These are phyloP conservation scores for Ophraella communa DNA, from an alignment of 2,888 invertebrate genomes.

Conservation along the genomic window DNA sequence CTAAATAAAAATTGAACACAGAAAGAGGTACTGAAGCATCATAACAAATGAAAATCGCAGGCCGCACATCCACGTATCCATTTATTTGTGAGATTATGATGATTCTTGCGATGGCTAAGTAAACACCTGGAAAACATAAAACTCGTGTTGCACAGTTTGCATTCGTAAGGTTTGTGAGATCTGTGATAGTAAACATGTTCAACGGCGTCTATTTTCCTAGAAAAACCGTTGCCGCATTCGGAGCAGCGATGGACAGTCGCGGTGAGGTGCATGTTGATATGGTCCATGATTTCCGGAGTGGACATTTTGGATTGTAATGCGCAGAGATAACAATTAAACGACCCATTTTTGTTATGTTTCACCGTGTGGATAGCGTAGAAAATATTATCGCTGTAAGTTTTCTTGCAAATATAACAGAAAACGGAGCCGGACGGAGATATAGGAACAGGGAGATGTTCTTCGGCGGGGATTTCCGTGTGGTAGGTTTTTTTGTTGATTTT, in stretches of 20 bases:
- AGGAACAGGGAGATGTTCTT: slow-evolving; percentile 14
- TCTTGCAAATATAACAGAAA: slow-evolving; percentile 42
- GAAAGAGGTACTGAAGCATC: not conserved
- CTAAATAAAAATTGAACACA: not conserved
- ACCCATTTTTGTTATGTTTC: slow-evolving; percentile 4
- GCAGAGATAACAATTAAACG: slow-evolving; percentile 26
- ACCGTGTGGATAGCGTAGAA: slow-evolving; percentile 16
- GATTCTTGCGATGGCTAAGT: slow-evolving; percentile 30
- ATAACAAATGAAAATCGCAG: slow-evolving; percentile 9
- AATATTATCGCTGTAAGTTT: slow-evolving; percentile 10
- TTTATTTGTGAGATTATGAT: slow-evolving; percentile 52
- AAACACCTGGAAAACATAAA: slow-evolving; percentile 25
- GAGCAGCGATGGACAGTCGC: not conserved
- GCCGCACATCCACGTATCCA: slow-evolving; percentile 34
- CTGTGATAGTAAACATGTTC: slow-evolving; percentile 18
- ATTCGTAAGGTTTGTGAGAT: not conserved
- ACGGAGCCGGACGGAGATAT: slow-evolving; percentile 31
- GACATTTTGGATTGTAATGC: slow-evolving; percentile 12
- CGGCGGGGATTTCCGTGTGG: not conserved
- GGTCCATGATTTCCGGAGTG: slow-evolving; percentile 3
- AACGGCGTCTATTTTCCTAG: slow-evolving; percentile 3
- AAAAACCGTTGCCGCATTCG: slow-evolving; percentile 1
- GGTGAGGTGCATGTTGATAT: slow-evolving; percentile 15
- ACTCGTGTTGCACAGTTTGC: slow-evolving; percentile 3
- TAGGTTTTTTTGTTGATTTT: not conserved